Conservation (phyloP, 2,113 vertebrate species). For the Sinosuthora webbiana region DNA sequence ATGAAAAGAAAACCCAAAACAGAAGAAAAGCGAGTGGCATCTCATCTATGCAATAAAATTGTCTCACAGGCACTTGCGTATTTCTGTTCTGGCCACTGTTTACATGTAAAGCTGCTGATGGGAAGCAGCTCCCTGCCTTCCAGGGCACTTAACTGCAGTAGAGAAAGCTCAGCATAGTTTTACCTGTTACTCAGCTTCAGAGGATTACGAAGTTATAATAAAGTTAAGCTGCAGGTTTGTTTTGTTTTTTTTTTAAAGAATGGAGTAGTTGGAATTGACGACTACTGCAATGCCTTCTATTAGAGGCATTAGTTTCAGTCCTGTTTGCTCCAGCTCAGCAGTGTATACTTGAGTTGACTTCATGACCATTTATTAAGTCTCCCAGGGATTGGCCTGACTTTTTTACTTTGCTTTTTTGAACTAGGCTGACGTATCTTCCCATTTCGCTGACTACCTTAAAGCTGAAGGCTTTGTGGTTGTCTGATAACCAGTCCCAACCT, state of each 20-base stretch:
- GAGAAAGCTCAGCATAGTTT: background rate
- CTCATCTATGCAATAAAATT: background rate
- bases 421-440: conserved; percentile 87
- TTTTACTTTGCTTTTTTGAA: background rate
- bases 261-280: background rate
- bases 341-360: background rate
- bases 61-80: background rate
- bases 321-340: background rate
- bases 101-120: background rate
- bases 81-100: background rate
- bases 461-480: conserved; percentile 96
- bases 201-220: background rate
- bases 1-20: no score
- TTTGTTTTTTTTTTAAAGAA: background rate
- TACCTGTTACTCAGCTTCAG: background rate
- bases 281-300: background rate
- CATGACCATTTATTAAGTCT: background rate
- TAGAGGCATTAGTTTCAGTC: background rate
- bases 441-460: conserved; percentile 88
- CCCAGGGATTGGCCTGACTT: background rate
- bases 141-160: background rate
- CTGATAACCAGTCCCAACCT: conserved; percentile 98
- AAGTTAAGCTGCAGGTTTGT: background rate
- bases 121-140: background rate
- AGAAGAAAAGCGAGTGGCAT: background rate